Base-by-base conservation (phyloP, 2,797 vertebrate species). In the Tympanoctomys barrerae region DNA sequence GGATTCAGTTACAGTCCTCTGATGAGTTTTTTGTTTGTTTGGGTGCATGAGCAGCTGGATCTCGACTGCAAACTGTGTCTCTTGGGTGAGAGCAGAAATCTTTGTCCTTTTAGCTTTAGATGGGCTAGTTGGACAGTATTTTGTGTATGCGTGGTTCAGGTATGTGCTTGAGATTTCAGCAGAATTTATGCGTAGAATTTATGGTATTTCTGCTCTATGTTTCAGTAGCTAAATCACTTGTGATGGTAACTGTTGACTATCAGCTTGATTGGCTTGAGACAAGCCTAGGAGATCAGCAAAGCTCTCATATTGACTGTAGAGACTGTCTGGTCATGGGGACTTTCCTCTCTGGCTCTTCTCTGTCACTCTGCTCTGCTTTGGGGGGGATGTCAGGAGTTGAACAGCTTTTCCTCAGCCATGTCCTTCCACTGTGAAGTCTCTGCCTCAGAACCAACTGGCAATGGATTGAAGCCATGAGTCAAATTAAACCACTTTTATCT, bases 1-100 rank as follows among this genome's bases (percentile, higher is more conserved):
- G 62, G 84, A 14, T 94, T 94, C 87, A 94, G 85, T 84, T 91
- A 57, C 5, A 42, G 4, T 90, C 22, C 11, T 81, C 62, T 75
- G 77, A 68, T 39, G 26, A 89, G 14, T 19, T 11, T 66, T 68
- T 88, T 79, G 26, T 39, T 77, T 83, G 1, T 84, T 70, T 87
- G 64, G 91, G 59, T 28, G 49, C 71, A 57, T 59, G 54, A 52
- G 13, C 13, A 49, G 13, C 61, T 70, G 61, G 46, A 66, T 28
- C 36, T 12, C 3, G 46, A 3, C 81, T 87, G 54, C 24, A 75
- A 57, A 57, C 33, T 64, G 18, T 31, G 16, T 92, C 31, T 71
- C 39, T 89, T 71, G 42, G 24, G 26, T 22, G n/a, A 11, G 21
- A 54, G 12, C 16, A 49, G 26, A 80, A 2, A 61, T 57, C 49